These are phyloP conservation scores for Odontesthes bonariensis DNA, from an alignment of 2,113 vertebrate genomes.

Conservation along the genomic window DNA sequence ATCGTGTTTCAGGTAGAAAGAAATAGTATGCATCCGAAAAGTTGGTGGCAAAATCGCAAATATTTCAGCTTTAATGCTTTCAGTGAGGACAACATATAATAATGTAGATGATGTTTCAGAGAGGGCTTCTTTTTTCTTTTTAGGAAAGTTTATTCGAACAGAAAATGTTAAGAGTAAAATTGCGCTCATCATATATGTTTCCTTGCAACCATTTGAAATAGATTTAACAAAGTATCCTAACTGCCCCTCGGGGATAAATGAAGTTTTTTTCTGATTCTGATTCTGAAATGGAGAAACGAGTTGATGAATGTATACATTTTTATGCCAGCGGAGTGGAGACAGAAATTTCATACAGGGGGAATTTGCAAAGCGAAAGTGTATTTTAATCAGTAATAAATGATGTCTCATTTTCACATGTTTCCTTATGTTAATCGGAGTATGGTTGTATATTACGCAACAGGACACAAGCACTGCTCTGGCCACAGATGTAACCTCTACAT, in stretches of 20 bases:
- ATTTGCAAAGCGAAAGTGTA: neutral
- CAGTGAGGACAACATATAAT: too few relatives aligned
- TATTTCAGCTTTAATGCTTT: too few relatives aligned
- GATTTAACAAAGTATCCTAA: too few relatives aligned
- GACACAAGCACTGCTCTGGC: neutral
- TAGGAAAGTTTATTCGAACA: neutral
- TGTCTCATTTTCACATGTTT: neutral
- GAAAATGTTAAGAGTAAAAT: neutral
- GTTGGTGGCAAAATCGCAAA: too few relatives aligned
- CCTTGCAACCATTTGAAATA: too few relatives aligned
- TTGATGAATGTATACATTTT: too few relatives aligned
- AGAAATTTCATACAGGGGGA: neutral
- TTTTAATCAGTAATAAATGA: neutral
- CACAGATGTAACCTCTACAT: slow-evolving; percentile 37
- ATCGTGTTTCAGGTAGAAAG: neutral
- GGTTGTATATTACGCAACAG: neutral
- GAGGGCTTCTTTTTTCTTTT: neutral
- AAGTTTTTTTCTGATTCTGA: too few relatives aligned
- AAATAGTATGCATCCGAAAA: too few relatives aligned
- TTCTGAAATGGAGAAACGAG: too few relatives aligned
- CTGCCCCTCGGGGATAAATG: too few relatives aligned
- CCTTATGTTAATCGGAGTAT: neutral
- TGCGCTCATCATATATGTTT: too few relatives aligned
- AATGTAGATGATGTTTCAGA: neutral
- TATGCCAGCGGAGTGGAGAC: neutral